Evolutionary conservation across 1,140 invertebrate genomes (phyloP), one percentile per base, ranked within the genome.

Genomic region (Bemisia tabaci): DNA sequence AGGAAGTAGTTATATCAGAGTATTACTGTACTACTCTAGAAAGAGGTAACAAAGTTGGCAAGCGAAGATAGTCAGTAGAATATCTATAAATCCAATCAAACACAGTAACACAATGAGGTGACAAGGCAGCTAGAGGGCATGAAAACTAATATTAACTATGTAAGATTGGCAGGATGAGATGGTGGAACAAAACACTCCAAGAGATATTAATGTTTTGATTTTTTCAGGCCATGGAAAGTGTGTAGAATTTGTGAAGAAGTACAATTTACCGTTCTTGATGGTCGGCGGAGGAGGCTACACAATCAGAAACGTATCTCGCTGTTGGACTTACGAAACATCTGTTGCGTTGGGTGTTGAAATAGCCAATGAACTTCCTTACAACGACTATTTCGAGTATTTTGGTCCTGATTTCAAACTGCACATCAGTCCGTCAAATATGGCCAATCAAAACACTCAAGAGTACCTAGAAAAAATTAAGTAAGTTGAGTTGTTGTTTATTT

Each of bases 381-480:
- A 99, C 79, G 96, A 99, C 77, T 99, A 99, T 76, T 99, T 98
- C 80, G 97, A 99, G 77, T 99, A 99, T 77, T 99, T 98, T 79
- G 96, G 95, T 0, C 97, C 97, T 0, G 97, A 99, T 77, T 99
- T 99, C 75, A 98, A 98, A 78, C 81, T 99, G n/a, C 96, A 99
- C 79, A 98, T 99, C 72, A 97, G 92, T 76, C 97, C 96, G 1
- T 98, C 95, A 33, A 99, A 99, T 74, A 99, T 99, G 96, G 88
- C 93, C 0, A 99, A 99, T 81, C 95, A 98, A 77, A 99, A 99
- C 76, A 98, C 96, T 1, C 83, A 88, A 0, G 97, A 99, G 76
- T 99, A 99, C 80, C 82, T 99, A 69, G 96, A 99, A 70, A 98
- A 97, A 82, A 97, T 98, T 65, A 98, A 95, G 91, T 92, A 75